Evolutionary conservation across 2,797 vertebrate genomes (phyloP), one percentile per base, ranked within the genome.

Genomic region (Halcyon chelicuti): DNA sequence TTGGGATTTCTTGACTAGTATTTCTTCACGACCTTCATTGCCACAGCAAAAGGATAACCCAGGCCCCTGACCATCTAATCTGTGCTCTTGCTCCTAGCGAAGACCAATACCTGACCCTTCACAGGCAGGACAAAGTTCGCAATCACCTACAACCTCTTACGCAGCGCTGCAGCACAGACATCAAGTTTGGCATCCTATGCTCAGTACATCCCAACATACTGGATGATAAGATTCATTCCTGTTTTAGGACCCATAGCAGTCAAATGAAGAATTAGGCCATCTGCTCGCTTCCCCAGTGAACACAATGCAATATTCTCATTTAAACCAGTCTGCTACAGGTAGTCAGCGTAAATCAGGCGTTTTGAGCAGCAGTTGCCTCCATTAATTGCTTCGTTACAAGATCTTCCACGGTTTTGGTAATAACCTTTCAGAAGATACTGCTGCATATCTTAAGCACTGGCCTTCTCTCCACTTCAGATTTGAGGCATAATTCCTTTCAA

Each of bases 51-150:
- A 12, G 33, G 78, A 63, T 61, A 82, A 95, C 22, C 60, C 26
- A 77, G 44, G 75, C 29, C 67, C 74, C 37, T 31, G 26, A 54
- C 37, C 25, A 62, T 46, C 52, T 92, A 57, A 93, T 87, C 78
- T 47, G n/a, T 28, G 42, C 84, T 86, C 61, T 90, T 83, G 72
- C 76, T 86, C 42, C 80, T 42, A 89, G 88, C 26, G 1, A 28
- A 87, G 92, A 91, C 71, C 91, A 92, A 61, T 42, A 65, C 40
- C 71, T 67, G 68, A 95, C 92, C 71, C 35, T 58, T 39, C 33
- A 19, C 55, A 71, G 78, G n/a, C 21, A 77, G 74, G 31, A 89
- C 74, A 82, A 63, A 79, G 78, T 37, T 44, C 8, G 1, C 54
- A 67, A 46, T 39, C 57, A 86, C 19, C 31, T 33, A 18, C 1